A percentile compares a stretch with the other conserved stretches of the same genome.
These are phyloP conservation scores for Dryobotodes eremita DNA, from an alignment of 2,888 invertebrate genomes.

Conservation along the genomic window DNA sequence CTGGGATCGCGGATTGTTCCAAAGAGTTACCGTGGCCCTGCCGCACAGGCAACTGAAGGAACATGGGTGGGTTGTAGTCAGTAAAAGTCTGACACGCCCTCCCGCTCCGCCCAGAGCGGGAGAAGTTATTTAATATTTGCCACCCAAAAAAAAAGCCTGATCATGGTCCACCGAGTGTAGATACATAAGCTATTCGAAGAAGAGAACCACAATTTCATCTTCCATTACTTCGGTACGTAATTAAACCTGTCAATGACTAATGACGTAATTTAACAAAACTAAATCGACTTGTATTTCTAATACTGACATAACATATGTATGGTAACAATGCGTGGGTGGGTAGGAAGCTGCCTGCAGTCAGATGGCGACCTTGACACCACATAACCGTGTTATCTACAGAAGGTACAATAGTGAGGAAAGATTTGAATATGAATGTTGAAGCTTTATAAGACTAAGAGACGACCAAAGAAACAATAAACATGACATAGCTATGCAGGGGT, in stretches of 20 bases:
- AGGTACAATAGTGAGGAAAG: constrained; percentile 3
- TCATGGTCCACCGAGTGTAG: too few relatives aligned
- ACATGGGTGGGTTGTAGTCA: too few relatives aligned
- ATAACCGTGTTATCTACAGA: constrained; percentile 4
- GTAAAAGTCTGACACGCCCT: too few relatives aligned
- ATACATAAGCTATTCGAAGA: too few relatives aligned
- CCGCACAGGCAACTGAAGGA: too few relatives aligned
- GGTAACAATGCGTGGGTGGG: constrained; percentile 38
- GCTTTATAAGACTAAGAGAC: neutral
- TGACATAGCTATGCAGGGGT: neutral
- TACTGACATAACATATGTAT: constrained; percentile 49
- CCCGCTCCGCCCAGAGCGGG: too few relatives aligned
- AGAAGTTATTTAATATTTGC: too few relatives aligned
- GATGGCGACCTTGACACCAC: constrained; percentile 32
- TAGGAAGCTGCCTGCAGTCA: constrained; percentile 47
- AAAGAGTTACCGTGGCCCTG: too few relatives aligned
- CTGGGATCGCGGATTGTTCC: too few relatives aligned
- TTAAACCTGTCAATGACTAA: constrained; percentile 31
- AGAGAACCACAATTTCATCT: neutral
- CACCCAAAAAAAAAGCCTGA: too few relatives aligned
- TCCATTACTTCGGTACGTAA: neutral
- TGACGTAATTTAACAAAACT: constrained; percentile 42
- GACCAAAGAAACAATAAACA: neutral
- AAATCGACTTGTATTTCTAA: constrained; percentile 43
- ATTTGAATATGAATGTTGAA: neutral